A percentile compares a stretch with the other conserved stretches of the same genome.
Conservation (phyloP, 2,888 invertebrate species). For the Odontocolon sp. region DNA sequence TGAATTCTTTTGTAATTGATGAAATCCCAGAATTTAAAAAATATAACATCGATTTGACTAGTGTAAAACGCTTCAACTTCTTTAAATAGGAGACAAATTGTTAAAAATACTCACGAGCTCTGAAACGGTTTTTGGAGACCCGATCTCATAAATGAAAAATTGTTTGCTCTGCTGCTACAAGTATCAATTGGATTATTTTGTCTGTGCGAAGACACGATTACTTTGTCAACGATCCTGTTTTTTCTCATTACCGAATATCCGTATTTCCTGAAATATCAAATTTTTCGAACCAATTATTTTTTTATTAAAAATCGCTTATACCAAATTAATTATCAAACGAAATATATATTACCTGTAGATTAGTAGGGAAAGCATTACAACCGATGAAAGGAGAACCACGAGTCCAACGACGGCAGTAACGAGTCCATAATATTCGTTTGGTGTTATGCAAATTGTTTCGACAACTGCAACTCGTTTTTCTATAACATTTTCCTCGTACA, state of each 20-base stretch:
- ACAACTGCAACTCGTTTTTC: conserved; percentile 83
- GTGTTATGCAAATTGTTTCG: conserved; percentile 90
- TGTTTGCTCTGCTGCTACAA: conserved; percentile 74
- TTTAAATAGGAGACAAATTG: not conserved
- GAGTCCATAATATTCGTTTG: conserved; percentile 92
- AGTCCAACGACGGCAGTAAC: conserved; percentile 89
- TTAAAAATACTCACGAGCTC: conserved; percentile 72
- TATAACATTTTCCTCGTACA: conserved; percentile 77
- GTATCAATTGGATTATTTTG: conserved; percentile 77
- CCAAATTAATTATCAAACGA: not conserved
- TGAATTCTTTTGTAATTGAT: too few relatives aligned
- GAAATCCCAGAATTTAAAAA: too few relatives aligned
- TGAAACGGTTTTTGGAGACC: conserved; percentile 78
- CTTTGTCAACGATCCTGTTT: conserved; percentile 74
- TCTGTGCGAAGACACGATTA: conserved; percentile 62
- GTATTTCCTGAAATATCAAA: conserved; percentile 84
- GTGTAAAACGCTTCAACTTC: not conserved
- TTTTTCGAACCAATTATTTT: not conserved
- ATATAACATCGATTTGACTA: not conserved
- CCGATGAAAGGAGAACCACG: conserved; percentile 88
- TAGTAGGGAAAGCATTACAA: conserved; percentile 88
- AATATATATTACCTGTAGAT: conserved; percentile 86
- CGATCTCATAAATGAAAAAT: conserved; percentile 80
- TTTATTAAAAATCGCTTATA: not conserved
- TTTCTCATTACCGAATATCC: conserved; percentile 84